These are phyloP conservation scores for Champsocephalus gunnari DNA, from an alignment of 2,797 vertebrate genomes.

Conservation along the genomic window DNA sequence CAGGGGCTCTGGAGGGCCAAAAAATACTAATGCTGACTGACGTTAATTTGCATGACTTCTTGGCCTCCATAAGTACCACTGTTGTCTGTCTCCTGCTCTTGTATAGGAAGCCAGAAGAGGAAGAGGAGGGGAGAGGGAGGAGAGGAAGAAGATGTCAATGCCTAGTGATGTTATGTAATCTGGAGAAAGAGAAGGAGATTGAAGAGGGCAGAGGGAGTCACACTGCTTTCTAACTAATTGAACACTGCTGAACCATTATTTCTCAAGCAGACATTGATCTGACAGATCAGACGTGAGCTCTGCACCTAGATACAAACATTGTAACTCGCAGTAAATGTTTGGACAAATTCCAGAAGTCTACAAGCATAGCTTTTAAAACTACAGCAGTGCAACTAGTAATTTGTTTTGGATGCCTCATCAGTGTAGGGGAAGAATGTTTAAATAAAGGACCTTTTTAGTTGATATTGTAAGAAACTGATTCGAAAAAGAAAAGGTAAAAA, in stretches of 20 bases:
- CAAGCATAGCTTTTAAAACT: neutral
- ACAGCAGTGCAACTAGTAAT: neutral
- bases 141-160: constrained; percentile 60
- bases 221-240: constrained; percentile 49
- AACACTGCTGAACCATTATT: constrained; percentile 45
- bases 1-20: constrained; percentile 81
- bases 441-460: neutral
- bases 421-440: neutral
- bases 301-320: constrained; percentile 22
- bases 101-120: constrained; percentile 52
- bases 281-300: constrained; percentile 33
- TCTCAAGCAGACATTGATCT: constrained; percentile 36
- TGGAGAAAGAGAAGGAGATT: constrained; percentile 49
- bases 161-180: constrained; percentile 73
- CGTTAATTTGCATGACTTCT: constrained; percentile 89
- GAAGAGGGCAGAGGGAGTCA: constrained; percentile 62
- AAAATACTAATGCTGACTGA: constrained; percentile 83
- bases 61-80: constrained; percentile 83
- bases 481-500: neutral
- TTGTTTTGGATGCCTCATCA: neutral
- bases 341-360: constrained; percentile 15
- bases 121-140: constrained; percentile 33
- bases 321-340: neutral
- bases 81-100: constrained; percentile 75
- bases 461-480: neutral